phyloP scores from a whole-genome alignment of 2,797 vertebrate species.

The Miichthys miiuy region DNA sequence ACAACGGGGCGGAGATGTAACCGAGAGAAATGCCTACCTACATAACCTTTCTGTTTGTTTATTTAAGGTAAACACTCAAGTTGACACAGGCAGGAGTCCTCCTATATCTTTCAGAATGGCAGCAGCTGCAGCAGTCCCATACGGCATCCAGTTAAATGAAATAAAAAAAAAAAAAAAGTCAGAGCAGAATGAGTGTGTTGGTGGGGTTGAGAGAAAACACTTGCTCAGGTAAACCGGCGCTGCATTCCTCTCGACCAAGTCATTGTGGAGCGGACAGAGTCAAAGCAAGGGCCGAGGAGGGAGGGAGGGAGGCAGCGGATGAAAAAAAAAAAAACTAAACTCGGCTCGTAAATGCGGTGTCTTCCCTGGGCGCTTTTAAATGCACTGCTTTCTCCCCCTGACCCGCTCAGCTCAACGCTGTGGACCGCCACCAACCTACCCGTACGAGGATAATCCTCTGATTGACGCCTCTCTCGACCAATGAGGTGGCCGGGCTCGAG shows the following conservation, averaged over 20 bases:
- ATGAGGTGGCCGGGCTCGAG: constrained; percentile 49
- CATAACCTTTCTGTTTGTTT: constrained; percentile 41
- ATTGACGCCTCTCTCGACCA: constrained; percentile 70
- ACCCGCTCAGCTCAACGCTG: constrained; percentile 51
- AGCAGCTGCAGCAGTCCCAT: constrained; percentile 22
- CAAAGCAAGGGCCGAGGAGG: not conserved
- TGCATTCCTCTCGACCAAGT: constrained; percentile 67
- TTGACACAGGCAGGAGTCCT: constrained; percentile 4
- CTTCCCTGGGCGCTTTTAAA: constrained; percentile 77
- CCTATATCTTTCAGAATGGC: not conserved
- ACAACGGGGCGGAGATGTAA: constrained; percentile 47
- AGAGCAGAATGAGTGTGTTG: constrained; percentile 31
- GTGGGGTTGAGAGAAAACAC: constrained; percentile 27
- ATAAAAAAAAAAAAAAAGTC: constrained; percentile 16
- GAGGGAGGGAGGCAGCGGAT: constrained; percentile 16
- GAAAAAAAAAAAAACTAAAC: constrained; percentile 33
- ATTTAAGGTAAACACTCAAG: not conserved
- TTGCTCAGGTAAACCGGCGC: constrained; percentile 69
- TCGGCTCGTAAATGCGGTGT: constrained; percentile 61
- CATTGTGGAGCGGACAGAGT: constrained; percentile 66
- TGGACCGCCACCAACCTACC: constrained; percentile 73
- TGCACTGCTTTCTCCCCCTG: constrained; percentile 54
- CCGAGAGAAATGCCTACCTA: constrained; percentile 26
- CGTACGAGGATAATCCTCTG: constrained; percentile 64
- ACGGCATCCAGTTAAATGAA: constrained; percentile 33